Conservation (phyloP, 2,888 invertebrate genomes). For the Clostera curtula region DNA sequence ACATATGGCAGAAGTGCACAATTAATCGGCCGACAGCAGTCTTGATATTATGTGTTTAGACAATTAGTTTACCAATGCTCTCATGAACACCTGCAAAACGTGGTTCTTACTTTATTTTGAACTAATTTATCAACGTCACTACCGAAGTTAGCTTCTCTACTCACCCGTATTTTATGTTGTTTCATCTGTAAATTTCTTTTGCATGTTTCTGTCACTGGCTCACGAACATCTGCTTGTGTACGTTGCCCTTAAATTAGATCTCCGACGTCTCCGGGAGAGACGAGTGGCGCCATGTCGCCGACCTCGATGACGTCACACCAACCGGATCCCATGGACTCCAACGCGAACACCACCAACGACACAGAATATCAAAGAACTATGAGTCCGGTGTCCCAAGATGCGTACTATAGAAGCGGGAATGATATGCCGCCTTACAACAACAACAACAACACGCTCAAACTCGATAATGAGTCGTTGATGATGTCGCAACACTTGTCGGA, state of each 20-base stretch:
- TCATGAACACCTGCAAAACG: slow-evolving; percentile 37
- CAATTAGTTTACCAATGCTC: slow-evolving; percentile 18
- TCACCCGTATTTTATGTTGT: slow-evolving; percentile 49
- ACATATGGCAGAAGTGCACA: too few species aligned
- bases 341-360: slow-evolving; percentile 43
- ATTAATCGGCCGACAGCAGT: too few species aligned
- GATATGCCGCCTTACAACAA: slow-evolving; percentile 57
- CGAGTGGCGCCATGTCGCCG: slow-evolving; percentile 65
- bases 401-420: slow-evolving; percentile 66
- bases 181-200: slow-evolving; percentile 53
- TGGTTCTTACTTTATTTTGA: slow-evolving; percentile 31
- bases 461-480: slow-evolving; percentile 63
- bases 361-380: slow-evolving; percentile 52
- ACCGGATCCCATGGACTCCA: slow-evolving; percentile 43
- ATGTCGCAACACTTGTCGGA: slow-evolving; percentile 58
- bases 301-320: slow-evolving; percentile 47
- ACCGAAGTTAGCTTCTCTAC: slow-evolving; percentile 42
- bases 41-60: too few species aligned
- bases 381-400: slow-evolving; percentile 74
- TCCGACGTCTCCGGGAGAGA: slow-evolving; percentile 56
- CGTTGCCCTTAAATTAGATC: slow-evolving; percentile 62
- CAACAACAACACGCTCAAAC: slow-evolving; percentile 67
- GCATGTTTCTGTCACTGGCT: slow-evolving; percentile 72
- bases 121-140: slow-evolving; percentile 31
- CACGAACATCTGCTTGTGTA: slow-evolving; percentile 70